Percentiles rank a stretch among this genome's conserved stretches.
Conservation (phyloP, 1,140 invertebrate genomes). For the Eupeodes corollae region DNA sequence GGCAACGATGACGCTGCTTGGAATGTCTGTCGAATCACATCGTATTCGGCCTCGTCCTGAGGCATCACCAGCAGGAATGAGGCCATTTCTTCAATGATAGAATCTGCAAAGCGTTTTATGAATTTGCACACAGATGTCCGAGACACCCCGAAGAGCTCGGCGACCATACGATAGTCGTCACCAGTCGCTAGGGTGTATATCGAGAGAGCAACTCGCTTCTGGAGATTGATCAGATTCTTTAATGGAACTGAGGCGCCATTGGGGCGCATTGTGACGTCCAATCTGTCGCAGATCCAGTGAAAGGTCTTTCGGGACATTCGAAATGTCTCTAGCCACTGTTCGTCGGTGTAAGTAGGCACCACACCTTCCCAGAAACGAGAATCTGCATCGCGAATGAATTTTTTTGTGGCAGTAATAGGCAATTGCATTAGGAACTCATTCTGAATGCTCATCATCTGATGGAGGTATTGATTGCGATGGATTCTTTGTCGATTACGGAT, state of each 20-base stretch:
- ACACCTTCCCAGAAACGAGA: conserved; percentile 12
- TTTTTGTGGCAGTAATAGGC: conserved; percentile 17
- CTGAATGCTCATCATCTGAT: conserved; percentile 23
- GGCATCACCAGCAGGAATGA: conserved; percentile 18
- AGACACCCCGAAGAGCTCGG: conserved; percentile 16
- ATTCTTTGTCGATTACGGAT: conserved; percentile 8
- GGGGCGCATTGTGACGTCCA: conserved; percentile 3
- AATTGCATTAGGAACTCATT: conserved; percentile 19
- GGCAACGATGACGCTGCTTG: conserved; percentile 22
- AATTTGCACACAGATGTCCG: conserved; percentile 13
- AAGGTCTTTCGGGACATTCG: conserved; percentile 23
- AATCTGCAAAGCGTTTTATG: conserved; percentile 20
- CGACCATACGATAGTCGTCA: conserved; percentile 13
- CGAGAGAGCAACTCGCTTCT: conserved; percentile 22
- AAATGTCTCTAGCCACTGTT: conserved; percentile 19
- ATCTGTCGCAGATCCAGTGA: conserved; percentile 15
- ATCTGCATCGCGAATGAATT: neutral
- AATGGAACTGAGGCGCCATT: conserved; percentile 1
- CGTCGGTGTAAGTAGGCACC: conserved; percentile 11
- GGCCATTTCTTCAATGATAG: conserved; percentile 10
- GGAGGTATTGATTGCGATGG: conserved; percentile 19
- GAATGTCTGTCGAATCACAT: conserved; percentile 16
- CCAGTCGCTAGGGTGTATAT: conserved; percentile 24
- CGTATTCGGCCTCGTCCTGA: conserved; percentile 13
- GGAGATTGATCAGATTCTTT: conserved; percentile 1